These are phyloP conservation scores for Syrphus vitripennis DNA, from an alignment of 2,888 invertebrate genomes.

Conservation along the genomic window DNA sequence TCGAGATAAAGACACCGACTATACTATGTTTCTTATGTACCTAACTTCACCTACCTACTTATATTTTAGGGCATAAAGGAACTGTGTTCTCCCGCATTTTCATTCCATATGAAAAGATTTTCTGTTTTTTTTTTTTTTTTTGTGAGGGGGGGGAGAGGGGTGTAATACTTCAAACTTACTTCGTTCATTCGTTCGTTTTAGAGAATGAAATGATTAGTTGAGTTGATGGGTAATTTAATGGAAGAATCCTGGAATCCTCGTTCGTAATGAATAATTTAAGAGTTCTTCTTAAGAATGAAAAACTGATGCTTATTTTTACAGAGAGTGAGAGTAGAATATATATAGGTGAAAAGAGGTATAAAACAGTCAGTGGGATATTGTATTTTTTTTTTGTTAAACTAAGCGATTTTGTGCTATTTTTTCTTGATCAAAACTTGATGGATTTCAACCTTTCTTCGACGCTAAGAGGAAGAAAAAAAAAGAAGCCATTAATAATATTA, in stretches of 20 bases:
- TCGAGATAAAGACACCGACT: neutral
- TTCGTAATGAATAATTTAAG: constrained; percentile 69
- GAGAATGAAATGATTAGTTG: constrained; percentile 52
- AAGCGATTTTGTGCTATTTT: neutral
- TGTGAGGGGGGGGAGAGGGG: neutral
- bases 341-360: constrained; percentile 4
- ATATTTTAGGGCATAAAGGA: neutral
- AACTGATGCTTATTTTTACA: constrained; percentile 6
- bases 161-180: constrained; percentile 4
- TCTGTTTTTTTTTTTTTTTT: no score
- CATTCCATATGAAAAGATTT: neutral
- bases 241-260: constrained; percentile 62
- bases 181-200: neutral
- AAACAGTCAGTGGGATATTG: neutral
- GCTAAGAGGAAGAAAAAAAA: constrained; percentile 1
- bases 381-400: neutral
- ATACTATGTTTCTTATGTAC: neutral
- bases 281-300: constrained; percentile 44
- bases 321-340: no score
- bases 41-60: no score
- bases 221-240: constrained; percentile 69
- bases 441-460: constrained; percentile 11
- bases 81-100: neutral
- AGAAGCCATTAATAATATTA: constrained; percentile 12
- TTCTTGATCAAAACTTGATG: neutral